Conservation (phyloP, 2,888 invertebrate species). For the Homarus gammarus region DNA sequence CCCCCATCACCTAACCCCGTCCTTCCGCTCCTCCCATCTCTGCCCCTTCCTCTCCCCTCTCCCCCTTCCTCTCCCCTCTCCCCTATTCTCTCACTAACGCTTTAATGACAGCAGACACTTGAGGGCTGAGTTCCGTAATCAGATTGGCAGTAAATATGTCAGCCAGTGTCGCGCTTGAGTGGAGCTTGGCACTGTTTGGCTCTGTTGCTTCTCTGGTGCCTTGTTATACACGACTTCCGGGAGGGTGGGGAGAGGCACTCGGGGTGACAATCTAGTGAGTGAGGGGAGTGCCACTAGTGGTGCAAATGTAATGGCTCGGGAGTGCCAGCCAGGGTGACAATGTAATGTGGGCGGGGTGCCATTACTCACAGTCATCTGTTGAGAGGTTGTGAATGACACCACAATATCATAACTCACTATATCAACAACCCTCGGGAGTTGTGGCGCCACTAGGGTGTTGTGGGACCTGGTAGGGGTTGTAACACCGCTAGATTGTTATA, state of each 20-base stretch:
- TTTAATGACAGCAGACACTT: background rate
- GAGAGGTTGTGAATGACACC: background rate
- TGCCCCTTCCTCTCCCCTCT: background rate
- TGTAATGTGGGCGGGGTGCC: background rate
- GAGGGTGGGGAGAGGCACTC: background rate
- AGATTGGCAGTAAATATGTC: slow-evolving; percentile 25
- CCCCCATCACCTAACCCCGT: background rate
- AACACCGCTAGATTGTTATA: too few relatives aligned
- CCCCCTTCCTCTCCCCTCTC: too few relatives aligned
- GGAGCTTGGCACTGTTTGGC: slow-evolving; percentile 41
- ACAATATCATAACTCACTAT: too few relatives aligned
- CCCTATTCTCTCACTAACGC: background rate
- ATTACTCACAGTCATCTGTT: background rate
- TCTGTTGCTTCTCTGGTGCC: background rate
- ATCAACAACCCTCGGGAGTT: too few relatives aligned
- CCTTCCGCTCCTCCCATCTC: background rate
- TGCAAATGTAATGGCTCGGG: too few relatives aligned
- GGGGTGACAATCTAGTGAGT: background rate
- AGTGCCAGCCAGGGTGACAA: background rate
- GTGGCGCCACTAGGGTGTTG: too few relatives aligned
- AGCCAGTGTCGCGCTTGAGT: slow-evolving; percentile 15
- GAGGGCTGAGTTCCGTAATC: background rate
- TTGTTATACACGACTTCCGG: slow-evolving; percentile 15
- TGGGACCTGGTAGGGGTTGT: too few relatives aligned
- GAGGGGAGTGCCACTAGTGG: background rate